Evolutionary conservation across 2,888 invertebrate genomes (phyloP).

Genomic region (Balanococcus diminutus): DNA sequence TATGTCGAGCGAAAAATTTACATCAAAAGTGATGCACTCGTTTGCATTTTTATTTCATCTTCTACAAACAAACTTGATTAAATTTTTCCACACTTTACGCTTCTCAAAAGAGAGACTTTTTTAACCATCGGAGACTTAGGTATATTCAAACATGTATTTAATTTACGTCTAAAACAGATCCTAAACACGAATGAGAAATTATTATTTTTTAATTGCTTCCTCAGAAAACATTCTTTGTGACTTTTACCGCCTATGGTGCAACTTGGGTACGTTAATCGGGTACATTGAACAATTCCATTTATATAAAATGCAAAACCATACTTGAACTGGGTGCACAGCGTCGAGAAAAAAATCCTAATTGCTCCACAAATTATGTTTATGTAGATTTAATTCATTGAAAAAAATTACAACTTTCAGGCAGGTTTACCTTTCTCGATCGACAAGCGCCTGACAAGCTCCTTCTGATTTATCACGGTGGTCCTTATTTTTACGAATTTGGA

Average conservation of each 20-base stretch:
- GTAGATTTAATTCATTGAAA: no score
- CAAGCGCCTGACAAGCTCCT: no score
- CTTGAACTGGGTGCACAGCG: background rate
- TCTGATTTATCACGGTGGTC: no score
- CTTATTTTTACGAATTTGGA: no score
- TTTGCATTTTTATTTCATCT: background rate
- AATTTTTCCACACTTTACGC: background rate
- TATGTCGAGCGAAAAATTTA: background rate
- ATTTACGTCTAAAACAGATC: background rate
- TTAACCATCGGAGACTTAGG: background rate
- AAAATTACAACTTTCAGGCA: no score
- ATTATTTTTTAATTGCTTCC: background rate
- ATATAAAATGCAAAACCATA: no score
- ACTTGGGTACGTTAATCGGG: background rate
- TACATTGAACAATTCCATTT: background rate
- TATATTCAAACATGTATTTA: background rate
- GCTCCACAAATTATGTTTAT: background rate
- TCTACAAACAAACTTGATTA: background rate
- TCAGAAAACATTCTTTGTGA: background rate
- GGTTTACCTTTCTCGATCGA: no score
- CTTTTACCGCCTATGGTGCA: background rate
- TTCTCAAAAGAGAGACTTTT: background rate
- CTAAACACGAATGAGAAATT: background rate
- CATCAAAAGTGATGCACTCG: background rate
- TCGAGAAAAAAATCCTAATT: background rate